Conservation (phyloP, 2,888 invertebrate genomes). For the Cepaea hortensis region DNA sequence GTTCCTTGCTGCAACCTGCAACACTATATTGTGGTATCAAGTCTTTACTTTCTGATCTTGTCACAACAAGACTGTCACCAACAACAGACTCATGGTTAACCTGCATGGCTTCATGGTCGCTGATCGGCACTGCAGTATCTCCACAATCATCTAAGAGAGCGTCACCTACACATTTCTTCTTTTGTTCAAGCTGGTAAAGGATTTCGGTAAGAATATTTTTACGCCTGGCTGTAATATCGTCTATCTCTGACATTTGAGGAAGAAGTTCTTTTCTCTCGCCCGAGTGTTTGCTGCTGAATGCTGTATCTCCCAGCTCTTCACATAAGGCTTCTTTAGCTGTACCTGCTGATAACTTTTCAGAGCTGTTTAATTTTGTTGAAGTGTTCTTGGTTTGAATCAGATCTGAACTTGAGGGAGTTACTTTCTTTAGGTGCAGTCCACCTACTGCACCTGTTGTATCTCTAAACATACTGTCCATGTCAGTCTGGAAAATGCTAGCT, state of each 20-base stretch:
- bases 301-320: background rate
- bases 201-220: slow-evolving; percentile 43
- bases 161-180: slow-evolving; percentile 20
- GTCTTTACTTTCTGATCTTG: background rate
- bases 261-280: background rate
- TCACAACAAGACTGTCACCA: slow-evolving; percentile 19
- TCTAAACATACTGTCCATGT: background rate
- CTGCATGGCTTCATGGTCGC: background rate
- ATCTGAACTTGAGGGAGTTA: background rate
- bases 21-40: background rate
- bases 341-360: background rate
- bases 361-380: background rate
- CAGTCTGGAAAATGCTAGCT: slow-evolving; percentile 47
- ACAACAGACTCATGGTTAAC: background rate
- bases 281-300: background rate
- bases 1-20: background rate
- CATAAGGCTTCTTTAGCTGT: background rate
- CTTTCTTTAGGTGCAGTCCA: background rate
- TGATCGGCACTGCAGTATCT: background rate
- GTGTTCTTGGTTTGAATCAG: background rate
- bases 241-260: background rate
- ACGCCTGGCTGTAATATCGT: slow-evolving; percentile 19
- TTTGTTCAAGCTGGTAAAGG: slow-evolving; percentile 33
- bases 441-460: background rate
- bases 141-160: background rate